Percentiles rank a stretch among this genome's conserved stretches.
Evolutionary conservation across 2,888 invertebrate species (phyloP).

Genomic region (Stenodera caucasica): DNA sequence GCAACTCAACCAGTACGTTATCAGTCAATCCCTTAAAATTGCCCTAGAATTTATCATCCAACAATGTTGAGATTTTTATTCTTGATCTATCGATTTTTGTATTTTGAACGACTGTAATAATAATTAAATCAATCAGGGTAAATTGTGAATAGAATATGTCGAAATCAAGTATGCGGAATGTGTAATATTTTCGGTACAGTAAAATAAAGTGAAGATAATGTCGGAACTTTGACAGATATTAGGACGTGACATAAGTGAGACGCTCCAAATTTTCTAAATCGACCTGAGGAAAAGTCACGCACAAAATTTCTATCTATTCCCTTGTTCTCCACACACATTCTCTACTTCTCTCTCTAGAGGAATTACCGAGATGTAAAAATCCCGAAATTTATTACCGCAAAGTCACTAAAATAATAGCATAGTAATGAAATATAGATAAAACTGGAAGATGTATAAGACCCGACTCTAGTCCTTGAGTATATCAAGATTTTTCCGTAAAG

Average conservation of each 20-base stretch:
- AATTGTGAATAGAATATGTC: conserved; percentile 20
- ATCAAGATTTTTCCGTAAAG: too few species aligned
- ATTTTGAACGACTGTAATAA: too few species aligned
- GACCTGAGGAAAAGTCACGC: not conserved
- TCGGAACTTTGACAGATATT: not conserved
- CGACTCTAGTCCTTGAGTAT: too few species aligned
- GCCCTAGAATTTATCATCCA: too few species aligned
- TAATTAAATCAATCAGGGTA: not conserved
- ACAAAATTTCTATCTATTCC: not conserved
- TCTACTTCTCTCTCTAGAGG: not conserved
- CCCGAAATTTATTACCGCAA: not conserved
- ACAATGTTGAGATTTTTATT: too few species aligned
- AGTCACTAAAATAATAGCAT: not conserved
- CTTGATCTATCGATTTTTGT: too few species aligned
- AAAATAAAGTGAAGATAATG: too few species aligned
- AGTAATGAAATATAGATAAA: not conserved
- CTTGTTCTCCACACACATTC: too few species aligned
- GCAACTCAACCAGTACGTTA: too few species aligned
- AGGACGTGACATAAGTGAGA: not conserved
- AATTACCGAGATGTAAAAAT: not conserved
- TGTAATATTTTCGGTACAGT: conserved; percentile 14
- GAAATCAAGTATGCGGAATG: conserved; percentile 28
- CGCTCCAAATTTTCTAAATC: not conserved
- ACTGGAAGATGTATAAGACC: too few species aligned
- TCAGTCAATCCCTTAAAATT: not conserved